Conservation (phyloP, 2,797 vertebrate species). For the Cynodonichthys magdalenae region DNA sequence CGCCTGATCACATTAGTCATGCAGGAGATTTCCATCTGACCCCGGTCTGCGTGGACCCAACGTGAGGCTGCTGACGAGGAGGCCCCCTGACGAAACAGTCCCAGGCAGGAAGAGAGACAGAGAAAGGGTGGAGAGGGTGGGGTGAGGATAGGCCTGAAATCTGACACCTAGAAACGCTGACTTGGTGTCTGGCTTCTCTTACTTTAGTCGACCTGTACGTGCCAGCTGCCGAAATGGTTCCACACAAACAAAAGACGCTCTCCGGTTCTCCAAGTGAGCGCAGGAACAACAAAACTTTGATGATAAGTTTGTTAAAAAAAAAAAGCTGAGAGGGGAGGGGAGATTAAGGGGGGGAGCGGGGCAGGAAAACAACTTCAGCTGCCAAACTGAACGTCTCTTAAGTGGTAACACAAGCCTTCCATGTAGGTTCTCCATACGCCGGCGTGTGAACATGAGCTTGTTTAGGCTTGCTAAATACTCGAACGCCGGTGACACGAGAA, state of each 20-base stretch:
- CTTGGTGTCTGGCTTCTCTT: conserved; percentile 80
- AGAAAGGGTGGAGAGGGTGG: conserved; percentile 41
- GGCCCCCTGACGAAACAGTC: conserved; percentile 67
- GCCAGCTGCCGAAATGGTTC: conserved; percentile 72
- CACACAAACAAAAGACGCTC: conserved; percentile 69
- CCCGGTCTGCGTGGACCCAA: conserved; percentile 67
- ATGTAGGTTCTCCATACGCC: conserved; percentile 45
- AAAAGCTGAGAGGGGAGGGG: conserved; percentile 18
- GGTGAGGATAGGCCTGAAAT: conserved; percentile 69
- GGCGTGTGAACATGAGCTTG: conserved; percentile 67
- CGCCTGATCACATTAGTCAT: conserved; percentile 78
- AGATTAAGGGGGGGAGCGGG: conserved; percentile 21
- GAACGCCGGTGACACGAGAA: conserved; percentile 56
- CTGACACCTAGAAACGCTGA: conserved; percentile 77
- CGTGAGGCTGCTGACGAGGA: conserved; percentile 71
- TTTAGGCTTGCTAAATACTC: conserved; percentile 77
- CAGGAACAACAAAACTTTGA: conserved; percentile 20
- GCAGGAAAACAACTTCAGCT: conserved; percentile 57
- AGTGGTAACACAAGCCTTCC: conserved; percentile 58
- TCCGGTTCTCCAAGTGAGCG: conserved; percentile 31
- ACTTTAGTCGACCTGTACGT: conserved; percentile 76
- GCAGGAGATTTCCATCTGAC: conserved; percentile 76
- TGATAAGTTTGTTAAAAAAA: conserved; percentile 57
- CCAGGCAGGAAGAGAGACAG: conserved; percentile 44
- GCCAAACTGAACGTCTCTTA: conserved; percentile 44